phyloP scores from a whole-genome alignment of 1,140 invertebrate species.

The Vollenhovia emeryi region DNA sequence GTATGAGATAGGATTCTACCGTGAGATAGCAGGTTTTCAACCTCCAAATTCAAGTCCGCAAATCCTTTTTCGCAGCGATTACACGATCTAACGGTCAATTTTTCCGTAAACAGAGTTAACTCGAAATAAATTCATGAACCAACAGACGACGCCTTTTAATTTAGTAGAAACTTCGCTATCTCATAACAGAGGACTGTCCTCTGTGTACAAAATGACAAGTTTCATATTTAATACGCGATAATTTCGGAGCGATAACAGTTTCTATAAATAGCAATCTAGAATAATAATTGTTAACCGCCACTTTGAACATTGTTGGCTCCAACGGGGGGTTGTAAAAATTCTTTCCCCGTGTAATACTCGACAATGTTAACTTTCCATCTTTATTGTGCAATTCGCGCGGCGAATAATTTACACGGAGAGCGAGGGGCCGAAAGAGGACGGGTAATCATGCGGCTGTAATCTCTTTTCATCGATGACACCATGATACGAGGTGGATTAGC shows the following conservation, averaged over 20 bases:
- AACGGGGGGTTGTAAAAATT: not conserved
- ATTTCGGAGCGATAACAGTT: not conserved
- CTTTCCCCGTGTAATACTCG: not conserved
- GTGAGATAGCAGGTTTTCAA: too few relatives aligned
- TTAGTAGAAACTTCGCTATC: too few relatives aligned
- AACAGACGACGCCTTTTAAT: too few relatives aligned
- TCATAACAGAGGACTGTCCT: too few relatives aligned
- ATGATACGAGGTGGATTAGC: slow-evolving; percentile 66
- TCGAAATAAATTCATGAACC: too few relatives aligned
- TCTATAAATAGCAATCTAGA: not conserved
- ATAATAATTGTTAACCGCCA: not conserved
- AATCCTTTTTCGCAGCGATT: too few relatives aligned
- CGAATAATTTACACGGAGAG: not conserved
- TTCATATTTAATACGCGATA: not conserved
- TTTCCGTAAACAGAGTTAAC: too few relatives aligned
- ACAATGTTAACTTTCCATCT: not conserved
- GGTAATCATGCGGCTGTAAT: slow-evolving; percentile 59
- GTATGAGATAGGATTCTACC: too few relatives aligned
- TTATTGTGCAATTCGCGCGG: not conserved
- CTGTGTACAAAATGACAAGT: not conserved
- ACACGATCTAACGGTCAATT: too few relatives aligned
- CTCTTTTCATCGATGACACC: slow-evolving; percentile 75
- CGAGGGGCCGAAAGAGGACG: not conserved
- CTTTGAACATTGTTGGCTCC: not conserved
- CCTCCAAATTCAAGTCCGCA: too few relatives aligned